Evolutionary conservation across 1,140 invertebrate genomes (phyloP).

Genomic region (Drosophila novamexicana): DNA sequence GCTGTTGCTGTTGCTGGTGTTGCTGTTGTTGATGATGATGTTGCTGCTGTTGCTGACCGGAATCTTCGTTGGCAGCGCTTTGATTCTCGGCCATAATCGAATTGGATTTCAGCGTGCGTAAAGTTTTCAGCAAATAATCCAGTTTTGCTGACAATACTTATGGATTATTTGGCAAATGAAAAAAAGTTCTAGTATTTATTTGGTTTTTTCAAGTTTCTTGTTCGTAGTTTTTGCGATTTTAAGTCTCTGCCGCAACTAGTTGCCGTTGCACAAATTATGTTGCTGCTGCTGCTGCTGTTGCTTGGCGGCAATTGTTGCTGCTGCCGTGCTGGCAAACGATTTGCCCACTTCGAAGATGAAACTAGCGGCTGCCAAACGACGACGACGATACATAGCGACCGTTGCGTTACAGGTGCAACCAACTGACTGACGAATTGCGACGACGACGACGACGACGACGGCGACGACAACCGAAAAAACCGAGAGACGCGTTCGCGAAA

Average conservation of each 20-base stretch:
- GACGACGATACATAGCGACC: conserved; percentile 73
- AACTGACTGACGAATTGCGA: conserved; percentile 48
- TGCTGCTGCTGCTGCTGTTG: neutral
- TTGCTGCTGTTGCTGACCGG: conserved; percentile 76
- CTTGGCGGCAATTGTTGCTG: conserved; percentile 35
- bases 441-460: conserved; percentile 28
- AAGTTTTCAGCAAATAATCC: conserved; percentile 84
- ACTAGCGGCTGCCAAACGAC: conserved; percentile 56
- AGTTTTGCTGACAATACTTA: conserved; percentile 70
- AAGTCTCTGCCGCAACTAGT: conserved; percentile 17
- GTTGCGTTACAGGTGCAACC: conserved; percentile 49
- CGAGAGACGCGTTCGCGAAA: conserved; percentile 21
- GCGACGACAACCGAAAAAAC: conserved; percentile 31
- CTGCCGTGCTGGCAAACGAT: conserved; percentile 32
- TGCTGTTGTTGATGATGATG: conserved; percentile 70
- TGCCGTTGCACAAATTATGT: neutral
- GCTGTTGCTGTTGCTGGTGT: conserved; percentile 57
- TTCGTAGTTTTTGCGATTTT: too few species aligned
- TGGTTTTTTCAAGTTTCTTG: conserved; percentile 1
- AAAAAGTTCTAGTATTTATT: too few species aligned
- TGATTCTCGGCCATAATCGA: conserved; percentile 85
- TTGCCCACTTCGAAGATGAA: conserved; percentile 71
- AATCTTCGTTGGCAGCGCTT: conserved; percentile 83
- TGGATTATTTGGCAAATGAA: conserved; percentile 56
- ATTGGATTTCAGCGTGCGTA: conserved; percentile 81